Base-by-base conservation (phyloP, 2,888 invertebrate species). In the Aquatica leii region DNA sequence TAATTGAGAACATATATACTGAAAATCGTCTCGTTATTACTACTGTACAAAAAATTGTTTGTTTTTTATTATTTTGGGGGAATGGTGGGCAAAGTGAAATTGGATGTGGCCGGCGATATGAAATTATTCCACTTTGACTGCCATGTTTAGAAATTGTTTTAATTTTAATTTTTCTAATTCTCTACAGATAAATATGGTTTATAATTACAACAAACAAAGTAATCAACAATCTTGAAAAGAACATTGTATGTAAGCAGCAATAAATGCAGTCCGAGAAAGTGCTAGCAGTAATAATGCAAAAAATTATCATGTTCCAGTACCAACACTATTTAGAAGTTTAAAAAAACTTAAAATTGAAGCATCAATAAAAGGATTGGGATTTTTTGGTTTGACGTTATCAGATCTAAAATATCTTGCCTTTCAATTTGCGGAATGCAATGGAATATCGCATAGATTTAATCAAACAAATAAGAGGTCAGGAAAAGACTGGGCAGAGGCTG, bases 1-100 rank as follows among this genome's bases (percentile, higher is more conserved):
- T 4, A 37, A 37, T 37, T 37, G 37, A 37, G 37, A 37, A 37
- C 37, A 37, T 37, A 37, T 37, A 5, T 37, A 37, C 37, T 37
- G 9, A 37, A 8, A 37, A 37, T 37, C 4, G 37, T 37, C 37
- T 37, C 37, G 37, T 37, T 37, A 37, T 37, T 4, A 37, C 37
- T 4, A 11, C 11, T 37, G 11, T 37, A 11, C 11, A 37, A 37
- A 37, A 37, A 37, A 11, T 37, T 37, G 9, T 37, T 37, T 37
- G 9, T 37, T 37, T 31, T 31, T 31, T 31, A 31, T 31, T 31
- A 31, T 31, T 31, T 31, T 37, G 2, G 37, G 11, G 4, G 11
- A 4, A 37, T 4, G 37, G 37, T 11, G 37, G 4, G 37, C 37
- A 37, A 37, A 37, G 37, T 37, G 37, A 11, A 37, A 37, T 37